Conservation (phyloP, 2,113 vertebrate genomes). For the Pipra filicauda region DNA sequence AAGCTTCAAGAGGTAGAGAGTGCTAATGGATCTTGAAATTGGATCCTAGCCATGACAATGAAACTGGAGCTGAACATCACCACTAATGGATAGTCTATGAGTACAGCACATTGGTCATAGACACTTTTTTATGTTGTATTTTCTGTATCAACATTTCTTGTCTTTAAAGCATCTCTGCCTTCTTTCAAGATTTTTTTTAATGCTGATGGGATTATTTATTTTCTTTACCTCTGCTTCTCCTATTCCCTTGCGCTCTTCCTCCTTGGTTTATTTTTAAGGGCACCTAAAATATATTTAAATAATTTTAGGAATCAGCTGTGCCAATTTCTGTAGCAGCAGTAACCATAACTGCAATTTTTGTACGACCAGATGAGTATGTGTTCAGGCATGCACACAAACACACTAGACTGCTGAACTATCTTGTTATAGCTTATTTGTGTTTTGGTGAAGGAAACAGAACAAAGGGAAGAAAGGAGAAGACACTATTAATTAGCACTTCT, state of each 20-base stretch:
- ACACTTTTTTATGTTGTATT: neutral
- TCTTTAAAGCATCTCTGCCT: neutral
- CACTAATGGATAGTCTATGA: neutral
- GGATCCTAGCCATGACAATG: conserved; percentile 19
- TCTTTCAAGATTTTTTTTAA: neutral
- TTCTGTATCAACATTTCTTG: neutral
- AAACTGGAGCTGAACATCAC: neutral
- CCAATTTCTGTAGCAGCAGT: neutral
- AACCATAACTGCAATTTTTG: neutral
- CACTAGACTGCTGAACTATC: neutral
- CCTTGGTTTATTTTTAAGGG: neutral
- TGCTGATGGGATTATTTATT: neutral
- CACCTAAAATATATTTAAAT: neutral
- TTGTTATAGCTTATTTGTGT: neutral
- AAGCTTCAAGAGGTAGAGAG: conserved; percentile 37
- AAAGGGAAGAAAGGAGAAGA: neutral
- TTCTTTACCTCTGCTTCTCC: neutral
- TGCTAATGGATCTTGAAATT: conserved; percentile 41
- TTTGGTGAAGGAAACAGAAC: neutral
- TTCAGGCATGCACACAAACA: neutral
- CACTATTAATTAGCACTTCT: neutral
- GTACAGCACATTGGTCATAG: neutral
- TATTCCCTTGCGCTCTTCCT: neutral
- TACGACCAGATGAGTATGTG: neutral
- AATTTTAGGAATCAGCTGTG: neutral